phyloP scores from a whole-genome alignment of 2,113 vertebrate species.

The Actenoides hombroni region DNA sequence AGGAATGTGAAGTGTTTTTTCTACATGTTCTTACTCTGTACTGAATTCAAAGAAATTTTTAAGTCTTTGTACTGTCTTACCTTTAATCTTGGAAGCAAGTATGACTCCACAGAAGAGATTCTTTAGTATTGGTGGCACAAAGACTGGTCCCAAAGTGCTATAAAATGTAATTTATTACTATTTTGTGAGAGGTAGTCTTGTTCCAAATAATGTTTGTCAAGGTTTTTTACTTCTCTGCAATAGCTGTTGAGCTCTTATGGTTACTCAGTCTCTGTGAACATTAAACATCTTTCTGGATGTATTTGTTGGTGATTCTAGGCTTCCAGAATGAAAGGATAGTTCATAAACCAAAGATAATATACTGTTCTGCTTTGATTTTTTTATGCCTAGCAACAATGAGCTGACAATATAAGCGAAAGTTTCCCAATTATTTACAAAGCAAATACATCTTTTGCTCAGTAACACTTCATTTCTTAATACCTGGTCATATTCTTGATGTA shows the following conservation, averaged over 20 bases:
- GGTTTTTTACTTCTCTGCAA: neutral
- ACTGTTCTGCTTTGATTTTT: neutral
- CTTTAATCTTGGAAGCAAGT: neutral
- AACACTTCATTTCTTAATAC: neutral
- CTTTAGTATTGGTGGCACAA: neutral
- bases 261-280: neutral
- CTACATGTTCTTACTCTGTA: neutral
- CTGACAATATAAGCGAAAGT: neutral
- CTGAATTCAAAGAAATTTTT: neutral
- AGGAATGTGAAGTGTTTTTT: neutral
- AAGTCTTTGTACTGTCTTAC: neutral
- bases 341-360: neutral
- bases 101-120: neutral
- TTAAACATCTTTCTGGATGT: neutral
- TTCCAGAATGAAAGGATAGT: neutral
- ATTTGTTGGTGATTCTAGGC: neutral
- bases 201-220: neutral
- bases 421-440: neutral
- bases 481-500: neutral
- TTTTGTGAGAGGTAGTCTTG: neutral
- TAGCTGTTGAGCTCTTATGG: neutral
- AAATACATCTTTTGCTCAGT: neutral
- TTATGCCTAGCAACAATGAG: neutral
- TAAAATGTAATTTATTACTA: neutral
- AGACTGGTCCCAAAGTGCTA: neutral